phyloP scores from a whole-genome alignment of 2,797 vertebrate species.

The Liasis olivaceus region DNA sequence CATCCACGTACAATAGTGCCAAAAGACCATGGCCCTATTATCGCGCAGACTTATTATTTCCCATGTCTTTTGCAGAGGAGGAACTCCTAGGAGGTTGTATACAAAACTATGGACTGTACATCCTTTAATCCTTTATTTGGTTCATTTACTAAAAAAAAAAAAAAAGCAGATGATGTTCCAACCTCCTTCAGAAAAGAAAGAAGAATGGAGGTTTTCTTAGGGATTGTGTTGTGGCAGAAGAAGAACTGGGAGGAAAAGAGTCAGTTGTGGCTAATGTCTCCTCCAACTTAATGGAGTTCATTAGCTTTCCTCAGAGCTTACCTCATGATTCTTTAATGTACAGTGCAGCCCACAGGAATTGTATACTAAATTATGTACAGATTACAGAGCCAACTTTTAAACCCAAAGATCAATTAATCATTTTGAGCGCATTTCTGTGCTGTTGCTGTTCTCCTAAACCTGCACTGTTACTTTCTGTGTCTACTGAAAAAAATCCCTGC shows the following conservation, averaged over 20 bases:
- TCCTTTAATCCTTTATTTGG: neutral
- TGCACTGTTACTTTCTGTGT: neutral
- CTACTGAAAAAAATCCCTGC: neutral
- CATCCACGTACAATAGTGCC: neutral
- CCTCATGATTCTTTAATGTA: neutral
- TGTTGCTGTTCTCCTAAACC: neutral
- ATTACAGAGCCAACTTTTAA: neutral
- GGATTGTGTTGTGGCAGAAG: neutral
- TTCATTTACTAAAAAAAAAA: neutral
- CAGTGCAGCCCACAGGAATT: neutral
- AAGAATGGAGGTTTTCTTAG: neutral
- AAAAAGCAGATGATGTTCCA: neutral
- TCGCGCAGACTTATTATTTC: neutral
- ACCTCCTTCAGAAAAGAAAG: neutral
- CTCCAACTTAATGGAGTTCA: neutral
- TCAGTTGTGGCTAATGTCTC: neutral
- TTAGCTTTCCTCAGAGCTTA: neutral
- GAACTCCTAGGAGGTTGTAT: neutral
- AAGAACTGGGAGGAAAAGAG: neutral
- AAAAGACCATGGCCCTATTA: neutral
- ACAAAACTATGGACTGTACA: neutral
- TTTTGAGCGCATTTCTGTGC: neutral
- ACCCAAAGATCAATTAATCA: neutral
- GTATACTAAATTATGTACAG: neutral
- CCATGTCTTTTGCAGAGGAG: neutral